phyloP scores from a whole-genome alignment of 2,113 vertebrate species.

The Eulemur rufifrons region DNA sequence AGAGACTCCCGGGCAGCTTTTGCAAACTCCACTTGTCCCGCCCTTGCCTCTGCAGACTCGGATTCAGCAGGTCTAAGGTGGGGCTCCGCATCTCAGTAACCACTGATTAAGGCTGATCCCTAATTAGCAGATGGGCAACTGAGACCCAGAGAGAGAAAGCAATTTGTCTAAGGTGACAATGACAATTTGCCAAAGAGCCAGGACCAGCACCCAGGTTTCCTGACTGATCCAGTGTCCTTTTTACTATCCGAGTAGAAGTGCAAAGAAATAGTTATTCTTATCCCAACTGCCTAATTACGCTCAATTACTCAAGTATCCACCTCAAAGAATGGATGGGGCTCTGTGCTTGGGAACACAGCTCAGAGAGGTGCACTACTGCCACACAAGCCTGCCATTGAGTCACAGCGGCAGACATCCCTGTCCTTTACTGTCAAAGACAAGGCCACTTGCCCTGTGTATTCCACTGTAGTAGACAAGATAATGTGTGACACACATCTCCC shows the following conservation, averaged over 20 bases:
- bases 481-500: background rate
- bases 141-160: background rate
- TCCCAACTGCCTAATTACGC: background rate
- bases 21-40: background rate
- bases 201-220: background rate
- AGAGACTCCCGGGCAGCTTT: background rate
- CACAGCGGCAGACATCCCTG: background rate
- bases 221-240: background rate
- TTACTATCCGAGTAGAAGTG: background rate
- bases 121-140: background rate
- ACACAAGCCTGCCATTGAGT: background rate
- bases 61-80: background rate
- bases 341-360: background rate
- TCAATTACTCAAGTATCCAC: background rate
- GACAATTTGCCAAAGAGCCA: background rate
- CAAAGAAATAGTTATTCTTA: background rate
- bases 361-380: background rate
- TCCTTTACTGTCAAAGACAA: background rate
- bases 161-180: background rate
- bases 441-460: background rate
- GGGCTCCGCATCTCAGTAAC: background rate
- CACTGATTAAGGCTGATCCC: background rate
- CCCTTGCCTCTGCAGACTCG: background rate
- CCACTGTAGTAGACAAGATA: background rate
- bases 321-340: background rate